Evolutionary conservation across 2,113 vertebrate species (phyloP), one percentile per base, ranked within the genome.

Genomic region (Catharus minimus): DNA sequence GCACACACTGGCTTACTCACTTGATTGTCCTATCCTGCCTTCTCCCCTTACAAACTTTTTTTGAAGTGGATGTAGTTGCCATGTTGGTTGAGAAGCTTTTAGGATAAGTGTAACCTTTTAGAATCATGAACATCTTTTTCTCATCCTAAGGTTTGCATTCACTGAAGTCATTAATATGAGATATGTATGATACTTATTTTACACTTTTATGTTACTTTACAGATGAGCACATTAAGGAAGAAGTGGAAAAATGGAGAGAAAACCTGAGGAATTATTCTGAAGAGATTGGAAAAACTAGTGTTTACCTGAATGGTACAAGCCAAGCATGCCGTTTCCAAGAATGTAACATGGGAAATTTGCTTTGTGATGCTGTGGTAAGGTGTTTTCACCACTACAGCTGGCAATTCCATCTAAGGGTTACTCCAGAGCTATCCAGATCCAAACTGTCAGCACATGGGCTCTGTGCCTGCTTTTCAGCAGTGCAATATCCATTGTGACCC

Each of bases 311-410:
- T 13, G 99, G 99, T 7, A 97, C 98, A 3, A 96, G 79, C 44
- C 79, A 98, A n/a, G 97, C 98, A 0, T 99, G 99, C 72, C 98
- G 99, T 18, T 98, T 97, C 88, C 92, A 85, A 8, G 99, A 99
- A 61, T 99, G 99, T 68, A 99, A 99, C 95, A 96, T 99, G 97
- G 99, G 99, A 33, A 99, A 99, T 93, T 86, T 99, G 61, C 98
- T 99, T 71, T 99, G 99, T 52, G 99, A 99, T 46, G 99, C 99
- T 65, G 96, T 98, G 98, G 99, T 99, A 88, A 98, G 97, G 75
- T 19, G 7, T 22, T 55, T 52, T 64, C 55, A 58, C 69, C 7
- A 3, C 47, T 52, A 28, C 28, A 27, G 36, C 38, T 73, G 52
- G 28, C 57, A 67, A 7, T 55, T 36, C 26, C 62, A 80, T 60